Evolutionary conservation across 1,140 invertebrate genomes (phyloP).

Genomic region (Temnothorax nylanderi): DNA sequence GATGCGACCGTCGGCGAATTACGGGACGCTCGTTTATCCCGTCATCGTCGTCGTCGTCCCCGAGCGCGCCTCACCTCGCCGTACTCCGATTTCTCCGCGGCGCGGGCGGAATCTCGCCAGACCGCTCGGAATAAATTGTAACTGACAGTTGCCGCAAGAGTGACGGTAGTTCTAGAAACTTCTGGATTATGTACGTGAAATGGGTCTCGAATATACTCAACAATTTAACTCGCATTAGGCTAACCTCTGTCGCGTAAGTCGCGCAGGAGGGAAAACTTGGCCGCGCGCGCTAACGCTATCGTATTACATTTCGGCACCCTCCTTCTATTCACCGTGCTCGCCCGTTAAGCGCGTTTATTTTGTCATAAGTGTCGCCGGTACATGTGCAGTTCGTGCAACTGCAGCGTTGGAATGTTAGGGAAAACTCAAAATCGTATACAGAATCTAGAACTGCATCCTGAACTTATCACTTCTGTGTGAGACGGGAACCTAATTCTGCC

Average conservation of each 20-base stretch:
- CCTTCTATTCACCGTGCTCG: not conserved
- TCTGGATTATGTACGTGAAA: conserved; percentile 34
- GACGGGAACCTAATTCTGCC: not conserved
- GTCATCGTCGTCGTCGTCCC: not conserved
- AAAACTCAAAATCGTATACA: not conserved
- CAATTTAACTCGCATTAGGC: conserved; percentile 55
- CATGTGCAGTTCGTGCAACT: not conserved
- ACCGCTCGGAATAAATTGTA: conserved; percentile 39
- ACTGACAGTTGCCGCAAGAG: conserved; percentile 3
- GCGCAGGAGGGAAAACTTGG: conserved; percentile 38
- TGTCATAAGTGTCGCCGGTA: not conserved
- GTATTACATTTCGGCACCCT: conserved; percentile 26
- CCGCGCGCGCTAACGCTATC: not conserved
- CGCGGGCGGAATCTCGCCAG: conserved; percentile 2
- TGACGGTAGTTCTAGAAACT: conserved; percentile 35
- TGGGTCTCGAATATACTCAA: conserved; percentile 32
- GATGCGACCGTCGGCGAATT: conserved; percentile 35
- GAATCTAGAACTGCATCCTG: not conserved
- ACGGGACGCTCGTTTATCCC: conserved; percentile 29
- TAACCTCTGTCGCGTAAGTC: conserved; percentile 42
- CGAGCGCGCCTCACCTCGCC: not conserved
- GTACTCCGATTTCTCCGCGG: not conserved
- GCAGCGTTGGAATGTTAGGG: not conserved
- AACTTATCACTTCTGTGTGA: not conserved
- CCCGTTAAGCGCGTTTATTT: conserved; percentile 30